Percentiles rank a stretch among this genome's conserved stretches.
Conservation (phyloP, 30 jellyfish, hydroid and myxozoan species). For the Aurelia sp. region DNA sequence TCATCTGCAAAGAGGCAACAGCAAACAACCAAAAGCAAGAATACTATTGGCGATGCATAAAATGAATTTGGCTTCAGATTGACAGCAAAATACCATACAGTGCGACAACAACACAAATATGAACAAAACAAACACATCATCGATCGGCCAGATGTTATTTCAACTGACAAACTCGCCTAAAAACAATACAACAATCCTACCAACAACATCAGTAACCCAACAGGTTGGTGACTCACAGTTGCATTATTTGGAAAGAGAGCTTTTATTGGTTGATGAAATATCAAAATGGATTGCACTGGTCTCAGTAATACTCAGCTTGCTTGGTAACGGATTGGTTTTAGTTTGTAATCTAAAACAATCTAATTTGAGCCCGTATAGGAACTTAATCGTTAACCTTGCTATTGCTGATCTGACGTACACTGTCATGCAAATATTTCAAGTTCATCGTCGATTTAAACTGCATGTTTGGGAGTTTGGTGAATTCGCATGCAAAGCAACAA, state of each 20-base stretch:
- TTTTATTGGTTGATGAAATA: constrained; percentile 16
- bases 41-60: too few species aligned
- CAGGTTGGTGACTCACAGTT: background rate
- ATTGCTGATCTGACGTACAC: constrained; percentile 46
- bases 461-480: constrained; percentile 62
- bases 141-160: too few species aligned
- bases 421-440: constrained; percentile 24
- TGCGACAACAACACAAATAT: too few species aligned
- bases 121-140: too few species aligned
- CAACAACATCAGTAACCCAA: background rate
- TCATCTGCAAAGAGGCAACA: too few species aligned
- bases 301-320: constrained; percentile 35
- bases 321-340: constrained; percentile 43
- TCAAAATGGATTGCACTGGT: constrained; percentile 44
- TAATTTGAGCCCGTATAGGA: constrained; percentile 14
- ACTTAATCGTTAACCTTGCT: constrained; percentile 49
- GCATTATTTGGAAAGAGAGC: constrained; percentile 19
- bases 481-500: constrained; percentile 33
- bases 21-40: too few species aligned
- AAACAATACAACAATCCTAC: background rate
- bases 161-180: too few species aligned
- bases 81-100: too few species aligned
- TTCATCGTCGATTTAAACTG: constrained; percentile 48
- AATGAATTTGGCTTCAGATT: too few species aligned
- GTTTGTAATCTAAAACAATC: constrained; percentile 18